Base-by-base conservation (phyloP, 2,113 vertebrate species). In the Rhagologus leucostigma region DNA sequence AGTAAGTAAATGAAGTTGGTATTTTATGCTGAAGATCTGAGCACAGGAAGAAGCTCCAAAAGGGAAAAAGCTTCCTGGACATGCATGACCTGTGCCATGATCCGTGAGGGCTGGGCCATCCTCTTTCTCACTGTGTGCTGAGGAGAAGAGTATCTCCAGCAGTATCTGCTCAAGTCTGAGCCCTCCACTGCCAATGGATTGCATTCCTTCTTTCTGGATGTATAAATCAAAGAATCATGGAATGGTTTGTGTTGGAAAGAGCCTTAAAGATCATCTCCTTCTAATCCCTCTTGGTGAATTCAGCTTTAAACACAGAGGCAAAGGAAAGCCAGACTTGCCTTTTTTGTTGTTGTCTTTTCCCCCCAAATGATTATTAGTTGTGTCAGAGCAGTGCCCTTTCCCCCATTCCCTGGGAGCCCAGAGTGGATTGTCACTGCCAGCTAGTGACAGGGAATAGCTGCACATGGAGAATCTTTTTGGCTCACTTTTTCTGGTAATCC, bases 81-180 rank as follows among this genome's bases (percentile, higher is more conserved):
- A 15, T 6, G 30, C 15, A 11, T 3, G 11, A n/a, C 3, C 15
- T 23, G 13, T 2, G 11, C 41, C 13, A 7, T 7, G 39, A 22
- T 11, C 47, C 42, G 8, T 0, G 19, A 2, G 12, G 16, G 14
- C 35, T 1, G 39, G n/a, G 26, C 29, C 17, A 24, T 4, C n/a
- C 55, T 41, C 17, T 6, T 35, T 9, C 35, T 21, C 19, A 29
- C 1, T 6, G 22, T 4, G 3, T 21, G 33, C 67, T 41, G 37
- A 39, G 41, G 24, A 35, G 9, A 3, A 0, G 9, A 11, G 0
- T 2, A 49, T 29, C 41, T 65, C 17, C 46, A 22, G 47, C 33
- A 13, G 2, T 2, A 11, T 13, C 76, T 62, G 47, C 52, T 52
- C 10, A 6, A 11, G 21, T 13, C 55, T n/a, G 35, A 57, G 35